A percentile compares a stretch with the other conserved stretches of the same genome.
Conservation (phyloP, 2,797 vertebrate species). For the Leucoraja ocellata region DNA sequence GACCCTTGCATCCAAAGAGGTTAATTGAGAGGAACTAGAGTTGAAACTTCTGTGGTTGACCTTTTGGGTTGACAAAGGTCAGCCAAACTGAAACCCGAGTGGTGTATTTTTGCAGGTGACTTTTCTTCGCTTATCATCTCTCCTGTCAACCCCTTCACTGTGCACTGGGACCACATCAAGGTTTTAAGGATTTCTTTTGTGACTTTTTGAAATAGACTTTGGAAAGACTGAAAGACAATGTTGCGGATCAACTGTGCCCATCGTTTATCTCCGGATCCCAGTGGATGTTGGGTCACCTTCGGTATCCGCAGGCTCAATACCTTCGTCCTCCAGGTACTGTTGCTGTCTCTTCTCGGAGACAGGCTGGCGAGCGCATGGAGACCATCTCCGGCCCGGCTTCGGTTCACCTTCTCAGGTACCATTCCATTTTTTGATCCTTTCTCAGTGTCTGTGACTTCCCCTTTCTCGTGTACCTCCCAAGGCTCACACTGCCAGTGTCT, state of each 20-base stretch:
- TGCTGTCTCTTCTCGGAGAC: not conserved
- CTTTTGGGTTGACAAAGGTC: not conserved
- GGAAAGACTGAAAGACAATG: not conserved
- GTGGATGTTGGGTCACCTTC: not conserved
- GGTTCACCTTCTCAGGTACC: constrained; percentile 32
- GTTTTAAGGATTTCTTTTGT: not conserved
- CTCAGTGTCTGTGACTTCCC: not conserved
- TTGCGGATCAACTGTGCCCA: not conserved
- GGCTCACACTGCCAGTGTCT: not conserved
- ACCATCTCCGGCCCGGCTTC: not conserved
- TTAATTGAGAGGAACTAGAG: constrained; percentile 13
- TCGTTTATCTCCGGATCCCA: not conserved
- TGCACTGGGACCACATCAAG: not conserved
- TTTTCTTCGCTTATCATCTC: not conserved
- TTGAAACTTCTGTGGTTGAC: not conserved
- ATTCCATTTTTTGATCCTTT: not conserved
- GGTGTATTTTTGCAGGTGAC: not conserved
- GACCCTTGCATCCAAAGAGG: not conserved
- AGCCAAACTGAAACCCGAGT: not conserved
- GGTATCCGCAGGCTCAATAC: not conserved
- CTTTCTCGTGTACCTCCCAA: not conserved
- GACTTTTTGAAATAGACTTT: not conserved
- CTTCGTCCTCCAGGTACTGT: not conserved
- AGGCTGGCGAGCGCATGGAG: not conserved
- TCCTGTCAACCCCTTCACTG: not conserved